These are phyloP conservation scores for Phaethornis superciliosus DNA, from an alignment of 2,113 vertebrate species.

Conservation along the genomic window DNA sequence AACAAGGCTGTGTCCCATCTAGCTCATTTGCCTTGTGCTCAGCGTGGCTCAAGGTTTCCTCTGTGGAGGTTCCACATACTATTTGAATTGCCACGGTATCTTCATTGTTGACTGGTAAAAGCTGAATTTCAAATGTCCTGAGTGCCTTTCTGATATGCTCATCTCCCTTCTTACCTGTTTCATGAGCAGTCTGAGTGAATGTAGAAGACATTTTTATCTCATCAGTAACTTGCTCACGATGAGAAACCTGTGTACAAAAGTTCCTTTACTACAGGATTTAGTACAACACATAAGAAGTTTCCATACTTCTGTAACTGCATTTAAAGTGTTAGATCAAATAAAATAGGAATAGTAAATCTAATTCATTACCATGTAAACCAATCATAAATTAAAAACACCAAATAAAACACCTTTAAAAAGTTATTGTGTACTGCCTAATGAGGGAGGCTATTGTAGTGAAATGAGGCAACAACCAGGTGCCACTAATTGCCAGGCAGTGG, in stretches of 20 bases:
- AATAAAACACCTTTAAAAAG: neutral
- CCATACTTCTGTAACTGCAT: neutral
- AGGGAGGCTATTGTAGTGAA: neutral
- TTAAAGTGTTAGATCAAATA: neutral
- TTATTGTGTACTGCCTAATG: neutral
- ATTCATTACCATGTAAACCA: neutral
- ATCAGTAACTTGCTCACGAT: conserved; percentile 53
- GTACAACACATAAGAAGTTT: conserved; percentile 4
- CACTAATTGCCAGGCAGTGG: no score
- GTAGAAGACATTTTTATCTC: conserved; percentile 67
- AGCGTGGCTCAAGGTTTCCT: no score
- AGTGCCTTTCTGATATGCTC: no score
- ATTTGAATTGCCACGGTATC: no score
- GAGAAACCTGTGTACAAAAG: conserved; percentile 71
- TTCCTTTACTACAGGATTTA: conserved; percentile 37
- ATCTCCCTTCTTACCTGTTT: conserved; percentile 73
- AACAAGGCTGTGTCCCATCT: no score
- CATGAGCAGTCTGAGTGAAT: conserved; percentile 60
- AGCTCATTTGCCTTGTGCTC: no score
- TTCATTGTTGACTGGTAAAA: no score
- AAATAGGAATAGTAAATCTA: neutral
- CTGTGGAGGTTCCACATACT: no score
- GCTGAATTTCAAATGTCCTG: no score
- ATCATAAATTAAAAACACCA: neutral
- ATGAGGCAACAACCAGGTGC: no score